Evolutionary conservation across 1,140 invertebrate species (phyloP).

Genomic region (Aphaenogaster floridana): DNA sequence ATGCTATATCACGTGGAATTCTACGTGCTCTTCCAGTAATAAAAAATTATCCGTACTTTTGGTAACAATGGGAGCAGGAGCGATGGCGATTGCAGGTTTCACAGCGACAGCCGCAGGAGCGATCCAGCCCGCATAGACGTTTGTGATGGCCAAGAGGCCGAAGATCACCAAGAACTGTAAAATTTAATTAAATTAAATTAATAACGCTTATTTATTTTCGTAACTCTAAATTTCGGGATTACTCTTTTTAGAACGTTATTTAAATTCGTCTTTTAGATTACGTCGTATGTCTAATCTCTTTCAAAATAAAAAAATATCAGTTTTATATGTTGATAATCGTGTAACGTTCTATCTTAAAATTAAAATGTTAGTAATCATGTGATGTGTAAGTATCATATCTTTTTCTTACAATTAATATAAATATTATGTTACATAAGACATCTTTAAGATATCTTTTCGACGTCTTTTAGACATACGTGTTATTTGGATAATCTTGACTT

Average conservation of each 20-base stretch:
- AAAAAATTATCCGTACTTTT: slow-evolving; percentile 21
- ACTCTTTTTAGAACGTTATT: background rate
- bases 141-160: slow-evolving; percentile 66
- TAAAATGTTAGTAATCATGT: background rate
- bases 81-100: slow-evolving; percentile 40
- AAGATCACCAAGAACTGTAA: slow-evolving; percentile 70
- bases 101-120: slow-evolving; percentile 61
- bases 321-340: slow-evolving; percentile 12
- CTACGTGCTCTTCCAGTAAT: background rate
- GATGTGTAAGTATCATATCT: background rate
- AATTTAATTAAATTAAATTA: background rate
- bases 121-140: slow-evolving; percentile 68
- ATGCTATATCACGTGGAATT: background rate
- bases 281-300: background rate
- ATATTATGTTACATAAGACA: background rate
- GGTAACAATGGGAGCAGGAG: slow-evolving; percentile 44
- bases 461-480: too few species aligned
- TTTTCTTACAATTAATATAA: background rate
- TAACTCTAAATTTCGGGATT: background rate
- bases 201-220: background rate
- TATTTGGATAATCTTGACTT: background rate
- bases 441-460: too few species aligned
- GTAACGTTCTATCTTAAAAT: background rate
- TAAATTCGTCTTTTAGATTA: slow-evolving; percentile 3
- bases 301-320: background rate